These are phyloP conservation scores for Acronicta leporina DNA, from an alignment of 2,888 invertebrate species.

Conservation along the genomic window DNA sequence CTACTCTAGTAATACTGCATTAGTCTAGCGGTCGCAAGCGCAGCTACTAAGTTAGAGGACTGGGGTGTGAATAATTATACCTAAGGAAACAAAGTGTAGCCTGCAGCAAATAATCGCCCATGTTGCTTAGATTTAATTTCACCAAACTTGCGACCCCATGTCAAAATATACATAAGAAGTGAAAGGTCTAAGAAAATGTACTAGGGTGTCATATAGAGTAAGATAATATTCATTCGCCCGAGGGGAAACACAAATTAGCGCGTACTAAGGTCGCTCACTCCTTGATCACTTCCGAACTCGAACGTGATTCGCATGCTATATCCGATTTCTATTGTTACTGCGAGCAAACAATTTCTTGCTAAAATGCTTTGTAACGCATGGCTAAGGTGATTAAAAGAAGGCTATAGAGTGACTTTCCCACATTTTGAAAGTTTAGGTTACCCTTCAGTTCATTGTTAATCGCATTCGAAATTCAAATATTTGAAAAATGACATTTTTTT, in stretches of 20 bases:
- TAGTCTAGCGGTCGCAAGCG: too few species aligned
- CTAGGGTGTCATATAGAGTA: conserved; percentile 13
- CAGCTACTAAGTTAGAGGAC: too few species aligned
- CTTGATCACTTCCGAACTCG: conserved; percentile 57
- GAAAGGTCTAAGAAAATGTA: not conserved
- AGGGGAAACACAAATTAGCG: conserved; percentile 42
- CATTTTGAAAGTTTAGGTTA: conserved; percentile 11
- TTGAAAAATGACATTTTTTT: conserved; percentile 8
- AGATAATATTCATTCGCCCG: conserved; percentile 11
- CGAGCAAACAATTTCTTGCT: conserved; percentile 14
- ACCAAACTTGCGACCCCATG: too few species aligned
- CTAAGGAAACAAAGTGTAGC: too few species aligned
- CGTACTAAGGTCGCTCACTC: conserved; percentile 53
- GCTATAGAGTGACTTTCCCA: conserved; percentile 13
- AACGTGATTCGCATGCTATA: conserved; percentile 55
- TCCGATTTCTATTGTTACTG: conserved; percentile 55
- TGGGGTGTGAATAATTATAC: too few species aligned
- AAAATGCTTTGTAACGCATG: conserved; percentile 9
- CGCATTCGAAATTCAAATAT: conserved; percentile 15
- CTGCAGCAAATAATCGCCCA: too few species aligned
- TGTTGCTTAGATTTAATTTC: too few species aligned
- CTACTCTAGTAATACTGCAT: too few species aligned
- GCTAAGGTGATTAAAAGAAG: conserved; percentile 28
- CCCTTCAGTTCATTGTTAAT: not conserved
- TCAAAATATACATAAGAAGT: too few species aligned